phyloP scores from a whole-genome alignment of 2,888 invertebrate species.

The Plusia festucae region DNA sequence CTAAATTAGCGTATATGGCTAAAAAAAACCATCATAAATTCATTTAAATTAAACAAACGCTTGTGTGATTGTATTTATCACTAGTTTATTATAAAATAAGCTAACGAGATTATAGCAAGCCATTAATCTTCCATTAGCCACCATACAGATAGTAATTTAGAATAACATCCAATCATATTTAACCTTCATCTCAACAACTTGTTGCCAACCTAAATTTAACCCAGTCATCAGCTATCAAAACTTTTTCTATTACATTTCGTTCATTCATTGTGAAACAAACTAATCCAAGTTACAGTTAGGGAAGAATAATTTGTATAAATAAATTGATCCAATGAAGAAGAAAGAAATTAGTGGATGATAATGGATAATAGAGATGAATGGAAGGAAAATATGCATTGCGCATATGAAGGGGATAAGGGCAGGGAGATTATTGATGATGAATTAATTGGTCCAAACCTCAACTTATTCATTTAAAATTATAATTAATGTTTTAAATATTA shows the following conservation, averaged over 20 bases:
- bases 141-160: constrained; percentile 23
- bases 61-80: constrained; percentile 23
- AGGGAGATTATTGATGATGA: no score
- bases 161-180: constrained; percentile 16
- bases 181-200: neutral
- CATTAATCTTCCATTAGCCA: constrained; percentile 40
- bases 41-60: constrained; percentile 30
- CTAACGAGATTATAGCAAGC: constrained; percentile 28
- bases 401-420: no score
- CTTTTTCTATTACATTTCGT: neutral
- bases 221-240: neutral
- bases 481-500: no score
- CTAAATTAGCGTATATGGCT: constrained; percentile 46
- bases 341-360: no score
- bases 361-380: no score
- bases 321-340: no score
- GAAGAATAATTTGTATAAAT: no score
- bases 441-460: no score
- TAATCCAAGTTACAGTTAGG: neutral
- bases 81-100: constrained; percentile 24
- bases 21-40: constrained; percentile 54
- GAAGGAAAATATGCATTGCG: no score
- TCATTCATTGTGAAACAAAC: neutral
- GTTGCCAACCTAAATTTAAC: neutral
- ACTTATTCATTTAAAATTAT: no score